Evolutionary conservation across 2,797 vertebrate genomes (phyloP).

Genomic region (Psittacula echo): DNA sequence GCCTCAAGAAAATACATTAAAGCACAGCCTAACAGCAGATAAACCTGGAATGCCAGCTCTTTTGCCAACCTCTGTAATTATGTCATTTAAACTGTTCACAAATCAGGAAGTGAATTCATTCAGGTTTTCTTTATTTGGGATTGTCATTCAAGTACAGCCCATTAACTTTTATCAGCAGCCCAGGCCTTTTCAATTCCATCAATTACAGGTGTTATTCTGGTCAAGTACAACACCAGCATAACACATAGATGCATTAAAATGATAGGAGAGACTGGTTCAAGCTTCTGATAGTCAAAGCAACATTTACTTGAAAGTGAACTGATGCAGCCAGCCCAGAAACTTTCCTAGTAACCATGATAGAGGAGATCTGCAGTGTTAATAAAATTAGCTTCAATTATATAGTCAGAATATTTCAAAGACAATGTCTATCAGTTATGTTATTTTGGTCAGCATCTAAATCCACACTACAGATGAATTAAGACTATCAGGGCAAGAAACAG

Average conservation of each 20-base stretch:
- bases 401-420: neutral
- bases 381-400: neutral
- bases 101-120: neutral
- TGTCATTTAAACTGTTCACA: neutral
- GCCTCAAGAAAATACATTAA: constrained; percentile 21
- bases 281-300: neutral
- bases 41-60: constrained; percentile 22
- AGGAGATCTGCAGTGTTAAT: neutral
- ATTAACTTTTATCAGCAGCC: neutral
- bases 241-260: neutral
- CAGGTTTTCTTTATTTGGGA: neutral
- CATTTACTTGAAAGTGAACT: neutral
- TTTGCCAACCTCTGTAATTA: neutral
- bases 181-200: neutral
- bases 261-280: neutral
- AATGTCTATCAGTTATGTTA: neutral
- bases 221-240: neutral
- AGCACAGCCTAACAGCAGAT: neutral
- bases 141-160: neutral
- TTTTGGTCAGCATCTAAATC: neutral
- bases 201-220: neutral
- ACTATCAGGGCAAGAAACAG: constrained; percentile 17
- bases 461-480: constrained; percentile 5
- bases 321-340: neutral
- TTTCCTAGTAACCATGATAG: neutral